These are phyloP conservation scores for Aegotheles bennettii DNA, from an alignment of 2,113 vertebrate species.

Conservation along the genomic window DNA sequence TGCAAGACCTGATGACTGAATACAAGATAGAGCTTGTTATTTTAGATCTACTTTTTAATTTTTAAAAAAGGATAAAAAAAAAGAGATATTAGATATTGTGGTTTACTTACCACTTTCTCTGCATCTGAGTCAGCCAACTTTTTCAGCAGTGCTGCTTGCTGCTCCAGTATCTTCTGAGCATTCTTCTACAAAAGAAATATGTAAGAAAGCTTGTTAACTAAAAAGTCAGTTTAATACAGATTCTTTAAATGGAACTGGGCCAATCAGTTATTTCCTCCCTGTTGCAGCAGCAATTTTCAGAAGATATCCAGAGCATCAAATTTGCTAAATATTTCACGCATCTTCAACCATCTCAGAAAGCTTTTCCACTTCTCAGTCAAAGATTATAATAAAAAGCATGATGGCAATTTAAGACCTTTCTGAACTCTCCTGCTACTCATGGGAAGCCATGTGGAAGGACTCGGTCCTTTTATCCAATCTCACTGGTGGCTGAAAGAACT, in stretches of 20 bases:
- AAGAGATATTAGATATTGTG: neutral
- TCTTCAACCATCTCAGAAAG: neutral
- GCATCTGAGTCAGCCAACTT: slow-evolving; percentile 80
- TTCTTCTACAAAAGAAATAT: slow-evolving; percentile 71
- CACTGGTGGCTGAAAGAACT: neutral
- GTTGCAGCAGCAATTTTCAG: neutral
- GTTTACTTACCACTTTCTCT: slow-evolving; percentile 79
- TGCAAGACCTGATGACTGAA: neutral
- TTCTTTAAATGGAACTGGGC: neutral
- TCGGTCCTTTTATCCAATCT: neutral
- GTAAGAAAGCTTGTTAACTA: neutral
- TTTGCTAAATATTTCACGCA: neutral
- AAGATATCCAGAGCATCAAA: neutral
- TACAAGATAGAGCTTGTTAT: neutral
- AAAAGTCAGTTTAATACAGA: neutral
- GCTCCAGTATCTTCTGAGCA: slow-evolving; percentile 73
- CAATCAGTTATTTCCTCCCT: neutral
- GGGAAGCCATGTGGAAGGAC: neutral
- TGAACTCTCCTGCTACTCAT: neutral
- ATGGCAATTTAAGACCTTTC: neutral
- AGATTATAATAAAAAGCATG: neutral
- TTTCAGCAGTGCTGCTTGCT: slow-evolving; percentile 78
- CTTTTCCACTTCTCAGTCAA: neutral
- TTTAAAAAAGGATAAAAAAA: neutral
- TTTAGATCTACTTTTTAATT: neutral